phyloP scores from a whole-genome alignment of 2,113 vertebrate species.

The Cardinalis cardinalis region DNA sequence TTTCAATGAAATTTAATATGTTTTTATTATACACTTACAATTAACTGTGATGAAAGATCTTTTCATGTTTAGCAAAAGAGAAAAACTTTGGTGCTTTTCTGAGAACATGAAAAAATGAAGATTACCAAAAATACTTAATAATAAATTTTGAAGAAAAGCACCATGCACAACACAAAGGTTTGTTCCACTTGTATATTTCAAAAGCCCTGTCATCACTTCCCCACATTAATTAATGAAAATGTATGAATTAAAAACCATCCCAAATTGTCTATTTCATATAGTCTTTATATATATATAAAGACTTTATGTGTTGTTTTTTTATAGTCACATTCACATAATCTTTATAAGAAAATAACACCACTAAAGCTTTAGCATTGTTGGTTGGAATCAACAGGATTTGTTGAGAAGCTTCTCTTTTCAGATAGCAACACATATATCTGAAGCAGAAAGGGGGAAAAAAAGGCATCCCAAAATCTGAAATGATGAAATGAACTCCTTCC shows the following conservation, averaged over 20 bases:
- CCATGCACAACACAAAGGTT: neutral
- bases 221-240: neutral
- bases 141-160: neutral
- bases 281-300: neutral
- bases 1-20: neutral
- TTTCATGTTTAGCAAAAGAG: neutral
- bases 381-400: neutral
- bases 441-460: rapidly evolving
- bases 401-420: neutral
- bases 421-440: neutral
- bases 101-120: neutral
- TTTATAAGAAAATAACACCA: neutral
- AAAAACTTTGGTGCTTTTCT: neutral
- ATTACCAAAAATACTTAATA: neutral
- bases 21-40: neutral
- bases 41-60: neutral
- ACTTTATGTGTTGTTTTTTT: too few species aligned
- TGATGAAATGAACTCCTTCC: neutral
- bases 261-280: neutral
- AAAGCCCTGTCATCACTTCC: neutral
- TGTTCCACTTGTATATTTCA: neutral
- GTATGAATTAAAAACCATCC: neutral
- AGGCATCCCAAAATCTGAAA: neutral
- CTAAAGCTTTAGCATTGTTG: neutral
- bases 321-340: neutral